Base-by-base conservation (phyloP, 2,797 vertebrate species). In the Poecile montanus region DNA sequence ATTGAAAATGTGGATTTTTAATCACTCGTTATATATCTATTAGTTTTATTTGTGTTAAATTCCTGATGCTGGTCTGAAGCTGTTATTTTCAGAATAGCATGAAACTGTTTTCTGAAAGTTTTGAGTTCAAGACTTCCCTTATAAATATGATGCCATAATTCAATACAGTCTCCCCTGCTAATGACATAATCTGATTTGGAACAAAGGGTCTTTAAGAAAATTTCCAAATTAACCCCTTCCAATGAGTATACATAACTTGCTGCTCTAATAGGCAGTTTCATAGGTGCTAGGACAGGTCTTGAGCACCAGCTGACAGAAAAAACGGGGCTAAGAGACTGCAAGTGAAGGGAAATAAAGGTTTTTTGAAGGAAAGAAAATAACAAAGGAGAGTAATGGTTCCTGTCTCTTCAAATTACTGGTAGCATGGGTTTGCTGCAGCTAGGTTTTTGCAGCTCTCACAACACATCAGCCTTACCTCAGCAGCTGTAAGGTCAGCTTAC, bases 361-460 rank as follows among this genome's bases (percentile, higher is more conserved):
- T 97, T 94, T 53, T 86, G 93, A 75, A 93, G 86, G 75, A 92
- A 96, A 94, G 38, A 93, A 93, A 95, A 90, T 54, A 96, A 79
- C 32, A 58, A 20, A 78, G 70, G 20, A 89, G 82, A 96, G 58
- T 96, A 98, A 97, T 95, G 88, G 93, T 88, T 97, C 97, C 94
- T 97, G 96, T 97, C 97, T 85, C 67, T 95, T 97, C 95, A 92
- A 66, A 97, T 98, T 96, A 97, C 60, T 29, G 13, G 78, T 88
- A 93, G 58, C 72, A 62, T 47, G 62, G 13, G 9, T 95, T 93
- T 96, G 40, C 66, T 57, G 42, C 22, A 77, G 61, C n/a, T 32
- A 51, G 47, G 60, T 40, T 91, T 93, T 88, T 85, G 80, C 71
- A 94, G 56, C 88, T 92, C 78, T 83, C 72, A 75, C 7, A 93